phyloP scores from a whole-genome alignment of 2,888 invertebrate species.

The Andrena fulva region DNA sequence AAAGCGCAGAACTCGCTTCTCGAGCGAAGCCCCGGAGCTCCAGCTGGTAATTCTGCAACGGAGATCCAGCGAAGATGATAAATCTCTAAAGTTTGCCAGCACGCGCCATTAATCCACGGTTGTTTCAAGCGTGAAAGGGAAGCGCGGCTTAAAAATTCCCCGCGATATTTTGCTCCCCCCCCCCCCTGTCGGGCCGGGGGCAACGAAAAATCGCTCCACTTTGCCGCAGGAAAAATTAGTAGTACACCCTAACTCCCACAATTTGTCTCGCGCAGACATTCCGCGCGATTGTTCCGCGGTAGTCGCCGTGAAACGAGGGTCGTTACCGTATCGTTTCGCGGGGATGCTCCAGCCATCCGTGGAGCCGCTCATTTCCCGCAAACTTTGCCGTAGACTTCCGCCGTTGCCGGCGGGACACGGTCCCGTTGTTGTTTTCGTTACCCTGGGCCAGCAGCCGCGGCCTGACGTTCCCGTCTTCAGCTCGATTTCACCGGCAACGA shows the following conservation, averaged over 20 bases:
- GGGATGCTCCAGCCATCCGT: slow-evolving; percentile 38
- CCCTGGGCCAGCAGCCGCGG: slow-evolving; percentile 10
- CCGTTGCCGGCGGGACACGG: slow-evolving; percentile 7
- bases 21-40: background rate
- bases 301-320: slow-evolving; percentile 53
- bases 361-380: slow-evolving; percentile 42
- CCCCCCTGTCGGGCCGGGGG: background rate
- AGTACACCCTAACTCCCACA: slow-evolving; percentile 36
- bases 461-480: slow-evolving; percentile 23
- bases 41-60: background rate
- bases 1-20: background rate
- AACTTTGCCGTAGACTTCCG: slow-evolving; percentile 42
- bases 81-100: slow-evolving; percentile 30
- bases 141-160: slow-evolving; percentile 49
- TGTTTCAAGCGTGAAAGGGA: slow-evolving; percentile 5
- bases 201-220: slow-evolving; percentile 44
- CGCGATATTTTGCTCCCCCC: slow-evolving; percentile 35
- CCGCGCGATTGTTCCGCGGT: slow-evolving; percentile 48
- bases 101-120: slow-evolving; percentile 40
- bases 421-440: slow-evolving; percentile 56
- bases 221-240: slow-evolving; percentile 49
- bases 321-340: slow-evolving; percentile 62
- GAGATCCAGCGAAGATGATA: slow-evolving; percentile 28
- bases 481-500: slow-evolving; percentile 17
- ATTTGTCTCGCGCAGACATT: slow-evolving; percentile 57